phyloP scores from a whole-genome alignment of 2,797 vertebrate species.

The Caiman crocodilus region DNA sequence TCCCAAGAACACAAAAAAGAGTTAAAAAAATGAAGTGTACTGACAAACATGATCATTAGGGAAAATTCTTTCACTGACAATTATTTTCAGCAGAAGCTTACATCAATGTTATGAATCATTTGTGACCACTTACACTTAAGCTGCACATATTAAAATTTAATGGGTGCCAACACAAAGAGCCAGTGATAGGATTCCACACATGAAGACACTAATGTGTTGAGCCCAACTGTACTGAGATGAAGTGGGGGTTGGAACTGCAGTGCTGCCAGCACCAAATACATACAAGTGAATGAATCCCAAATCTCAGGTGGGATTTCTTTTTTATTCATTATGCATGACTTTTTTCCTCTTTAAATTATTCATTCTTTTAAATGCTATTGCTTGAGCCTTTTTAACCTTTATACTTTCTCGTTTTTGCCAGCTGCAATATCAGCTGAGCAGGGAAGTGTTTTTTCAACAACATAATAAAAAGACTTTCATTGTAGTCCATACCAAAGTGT shows the following conservation, averaged over 20 bases:
- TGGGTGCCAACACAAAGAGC: constrained; percentile 67
- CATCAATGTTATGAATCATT: constrained; percentile 78
- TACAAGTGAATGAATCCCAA: constrained; percentile 77
- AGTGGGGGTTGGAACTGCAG: constrained; percentile 58
- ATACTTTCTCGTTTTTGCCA: constrained; percentile 60
- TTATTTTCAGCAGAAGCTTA: constrained; percentile 76
- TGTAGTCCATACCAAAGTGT: neutral
- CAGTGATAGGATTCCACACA: constrained; percentile 60
- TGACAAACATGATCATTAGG: constrained; percentile 64
- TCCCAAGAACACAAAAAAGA: constrained; percentile 51
- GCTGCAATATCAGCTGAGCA: constrained; percentile 45
- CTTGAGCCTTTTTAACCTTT: constrained; percentile 74
- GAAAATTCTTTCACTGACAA: constrained; percentile 63
- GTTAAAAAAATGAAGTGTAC: constrained; percentile 55
- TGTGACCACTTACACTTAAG: constrained; percentile 80
- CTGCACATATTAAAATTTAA: constrained; percentile 80
- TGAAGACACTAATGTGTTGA: constrained; percentile 77
- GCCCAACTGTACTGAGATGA: constrained; percentile 74
- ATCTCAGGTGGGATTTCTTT: constrained; percentile 66
- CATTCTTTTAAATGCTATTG: constrained; percentile 65
- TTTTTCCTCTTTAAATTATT: constrained; percentile 81
- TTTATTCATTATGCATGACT: constrained; percentile 81
- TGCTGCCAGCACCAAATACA: constrained; percentile 62
- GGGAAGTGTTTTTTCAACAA: constrained; percentile 39
- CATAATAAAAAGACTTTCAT: constrained; percentile 46